These are phyloP conservation scores for Drosophila macrothrix DNA, from an alignment of 2,888 invertebrate genomes.

Conservation along the genomic window DNA sequence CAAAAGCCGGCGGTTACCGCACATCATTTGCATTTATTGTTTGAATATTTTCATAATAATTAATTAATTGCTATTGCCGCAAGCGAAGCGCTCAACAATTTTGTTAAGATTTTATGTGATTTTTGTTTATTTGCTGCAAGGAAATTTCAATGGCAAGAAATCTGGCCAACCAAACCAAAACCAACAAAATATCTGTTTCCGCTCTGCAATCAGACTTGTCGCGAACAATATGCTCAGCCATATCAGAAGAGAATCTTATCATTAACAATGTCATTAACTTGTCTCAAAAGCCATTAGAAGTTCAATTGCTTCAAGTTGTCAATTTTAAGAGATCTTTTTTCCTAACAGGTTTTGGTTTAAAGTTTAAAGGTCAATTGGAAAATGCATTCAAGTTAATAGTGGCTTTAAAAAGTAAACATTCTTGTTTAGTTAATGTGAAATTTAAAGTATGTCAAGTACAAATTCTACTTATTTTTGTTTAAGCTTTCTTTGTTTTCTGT, in stretches of 20 bases:
- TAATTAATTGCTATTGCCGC: slow-evolving; percentile 32
- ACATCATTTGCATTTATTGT: slow-evolving; percentile 46
- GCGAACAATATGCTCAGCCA: background rate
- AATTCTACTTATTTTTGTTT: background rate
- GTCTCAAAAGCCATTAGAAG: slow-evolving; percentile 18
- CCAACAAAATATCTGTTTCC: slow-evolving; percentile 25
- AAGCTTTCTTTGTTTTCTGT: slow-evolving; percentile 11
- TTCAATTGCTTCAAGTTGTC: slow-evolving; percentile 14
- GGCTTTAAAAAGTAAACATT: background rate
- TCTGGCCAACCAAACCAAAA: background rate
- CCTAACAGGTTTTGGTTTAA: background rate
- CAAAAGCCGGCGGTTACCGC: slow-evolving; percentile 39
- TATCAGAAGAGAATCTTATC: slow-evolving; percentile 61
- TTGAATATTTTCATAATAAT: slow-evolving; percentile 39
- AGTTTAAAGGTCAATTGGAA: background rate
- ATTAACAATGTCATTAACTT: slow-evolving; percentile 34
- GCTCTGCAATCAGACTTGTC: slow-evolving; percentile 9
- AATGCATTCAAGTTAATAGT: too few relatives aligned
- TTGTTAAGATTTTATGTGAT: slow-evolving; percentile 18
- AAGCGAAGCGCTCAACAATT: slow-evolving; percentile 17
- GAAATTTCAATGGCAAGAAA: background rate
- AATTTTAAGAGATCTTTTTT: background rate
- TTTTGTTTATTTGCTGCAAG: slow-evolving; percentile 5
- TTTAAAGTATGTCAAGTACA: background rate
- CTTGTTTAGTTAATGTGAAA: background rate